phyloP scores from a whole-genome alignment of 2,888 invertebrate species.

The Sinhomidia bicolor region DNA sequence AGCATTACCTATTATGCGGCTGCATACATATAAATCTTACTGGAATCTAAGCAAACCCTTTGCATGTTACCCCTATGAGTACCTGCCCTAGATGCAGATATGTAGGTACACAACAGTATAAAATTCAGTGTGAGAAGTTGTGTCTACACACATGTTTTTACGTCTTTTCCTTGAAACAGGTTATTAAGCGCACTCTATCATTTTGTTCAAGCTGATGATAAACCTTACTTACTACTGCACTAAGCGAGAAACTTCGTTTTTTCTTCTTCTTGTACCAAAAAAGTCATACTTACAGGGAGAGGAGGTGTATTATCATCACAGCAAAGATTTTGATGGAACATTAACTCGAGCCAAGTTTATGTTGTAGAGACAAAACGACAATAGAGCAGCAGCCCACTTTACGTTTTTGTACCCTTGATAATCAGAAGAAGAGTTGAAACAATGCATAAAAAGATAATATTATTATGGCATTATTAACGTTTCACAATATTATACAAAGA shows the following conservation, averaged over 20 bases:
- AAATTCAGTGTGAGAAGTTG: background rate
- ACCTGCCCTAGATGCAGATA: background rate
- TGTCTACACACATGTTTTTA: constrained; percentile 3
- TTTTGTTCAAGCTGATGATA: constrained; percentile 40
- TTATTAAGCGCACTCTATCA: constrained; percentile 36
- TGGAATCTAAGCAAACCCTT: background rate
- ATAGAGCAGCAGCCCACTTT: constrained; percentile 1
- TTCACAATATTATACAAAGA: constrained; percentile 6
- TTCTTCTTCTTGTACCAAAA: constrained; percentile 1
- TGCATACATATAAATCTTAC: background rate
- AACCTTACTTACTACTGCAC: background rate
- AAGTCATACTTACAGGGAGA: background rate
- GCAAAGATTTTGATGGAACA: constrained; percentile 41
- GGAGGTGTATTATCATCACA: background rate
- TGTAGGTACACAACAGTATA: too few species aligned
- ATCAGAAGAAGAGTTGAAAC: background rate
- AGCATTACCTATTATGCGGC: too few species aligned
- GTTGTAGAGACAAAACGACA: constrained; percentile 6
- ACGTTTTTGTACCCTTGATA: constrained; percentile 7
- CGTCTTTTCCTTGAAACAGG: constrained; percentile 42
- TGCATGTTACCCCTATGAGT: background rate
- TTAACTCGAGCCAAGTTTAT: constrained; percentile 49
- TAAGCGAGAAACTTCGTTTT: background rate
- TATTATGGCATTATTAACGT: background rate
- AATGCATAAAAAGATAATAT: constrained; percentile 18